Evolutionary conservation across 2,113 vertebrate genomes (phyloP).

Genomic region (Puma concolor): DNA sequence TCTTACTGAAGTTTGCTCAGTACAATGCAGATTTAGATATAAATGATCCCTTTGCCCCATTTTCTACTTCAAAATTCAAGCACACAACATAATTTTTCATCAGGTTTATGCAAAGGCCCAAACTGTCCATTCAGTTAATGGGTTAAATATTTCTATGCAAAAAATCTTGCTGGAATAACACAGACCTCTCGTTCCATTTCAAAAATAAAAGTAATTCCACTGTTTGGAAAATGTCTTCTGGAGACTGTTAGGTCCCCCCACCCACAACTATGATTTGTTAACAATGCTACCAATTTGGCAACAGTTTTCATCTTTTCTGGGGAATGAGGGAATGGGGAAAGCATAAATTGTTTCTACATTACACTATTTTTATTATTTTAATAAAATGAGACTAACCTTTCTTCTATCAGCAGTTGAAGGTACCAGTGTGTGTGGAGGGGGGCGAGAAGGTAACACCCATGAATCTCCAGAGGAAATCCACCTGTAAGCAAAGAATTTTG

Average conservation of each 20-base stretch:
- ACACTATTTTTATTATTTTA: not conserved
- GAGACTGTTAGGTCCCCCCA: not conserved
- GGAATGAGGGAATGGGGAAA: not conserved
- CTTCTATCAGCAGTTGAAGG: no score
- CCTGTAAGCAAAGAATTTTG: not conserved
- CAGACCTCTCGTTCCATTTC: not conserved
- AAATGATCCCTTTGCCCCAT: not conserved
- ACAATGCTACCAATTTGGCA: not conserved
- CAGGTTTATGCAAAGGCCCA: not conserved
- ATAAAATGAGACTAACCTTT: not conserved
- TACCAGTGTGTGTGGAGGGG: not conserved
- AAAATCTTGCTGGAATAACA: not conserved
- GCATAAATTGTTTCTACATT: not conserved
- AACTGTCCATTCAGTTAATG: not conserved
- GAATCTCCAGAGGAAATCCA: not conserved
- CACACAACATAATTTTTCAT: not conserved
- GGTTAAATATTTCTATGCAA: not conserved
- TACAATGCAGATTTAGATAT: not conserved
- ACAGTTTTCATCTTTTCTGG: not conserved
- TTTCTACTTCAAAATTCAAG: not conserved
- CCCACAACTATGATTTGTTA: not conserved
- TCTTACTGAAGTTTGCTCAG: not conserved
- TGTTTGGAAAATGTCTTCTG: not conserved
- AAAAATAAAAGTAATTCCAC: slow-evolving; percentile 1
- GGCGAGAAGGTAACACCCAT: not conserved